These are phyloP conservation scores for Chrysolina oricalcia DNA, from an alignment of 2,888 invertebrate species.

Conservation along the genomic window DNA sequence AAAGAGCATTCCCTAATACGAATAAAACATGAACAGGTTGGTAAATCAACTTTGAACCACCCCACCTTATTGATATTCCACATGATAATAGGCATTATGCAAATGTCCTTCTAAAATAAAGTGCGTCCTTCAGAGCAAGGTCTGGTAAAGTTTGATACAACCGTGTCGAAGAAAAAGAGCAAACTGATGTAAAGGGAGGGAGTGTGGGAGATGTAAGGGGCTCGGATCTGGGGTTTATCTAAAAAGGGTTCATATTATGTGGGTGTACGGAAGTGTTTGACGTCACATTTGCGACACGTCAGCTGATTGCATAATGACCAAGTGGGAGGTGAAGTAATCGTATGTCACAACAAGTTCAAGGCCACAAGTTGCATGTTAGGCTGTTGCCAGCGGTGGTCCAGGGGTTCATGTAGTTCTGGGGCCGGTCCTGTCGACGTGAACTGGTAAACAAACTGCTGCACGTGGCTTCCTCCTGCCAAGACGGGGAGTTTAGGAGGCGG, in stretches of 20 bases:
- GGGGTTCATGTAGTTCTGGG: conserved; percentile 37
- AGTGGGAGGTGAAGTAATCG: conserved; percentile 68
- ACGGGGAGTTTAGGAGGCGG: conserved; percentile 51
- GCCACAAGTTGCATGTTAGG: conserved; percentile 64
- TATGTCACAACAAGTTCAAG: conserved; percentile 69
- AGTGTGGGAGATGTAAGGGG: conserved; percentile 15
- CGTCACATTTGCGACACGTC: conserved; percentile 70
- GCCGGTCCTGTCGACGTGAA: conserved; percentile 51
- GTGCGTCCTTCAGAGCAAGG: conserved; percentile 6
- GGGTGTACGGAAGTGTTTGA: conserved; percentile 64
- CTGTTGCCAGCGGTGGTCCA: conserved; percentile 31
- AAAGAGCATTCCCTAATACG: background rate
- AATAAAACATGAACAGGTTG: background rate
- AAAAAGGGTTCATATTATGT: conserved; percentile 42
- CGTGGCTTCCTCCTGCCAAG: conserved; percentile 59
- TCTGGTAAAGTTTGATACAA: background rate
- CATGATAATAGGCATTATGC: background rate
- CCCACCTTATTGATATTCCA: conserved; percentile 6
- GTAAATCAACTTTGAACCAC: background rate
- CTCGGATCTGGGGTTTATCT: conserved; percentile 18
- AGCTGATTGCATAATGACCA: conserved; percentile 71
- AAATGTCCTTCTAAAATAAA: background rate
- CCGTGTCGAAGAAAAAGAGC: background rate
- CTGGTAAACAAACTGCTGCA: conserved; percentile 53
- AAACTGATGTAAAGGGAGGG: background rate